These are phyloP conservation scores for Trichopria drosophilae DNA, from an alignment of 2,888 invertebrate species.

Conservation along the genomic window DNA sequence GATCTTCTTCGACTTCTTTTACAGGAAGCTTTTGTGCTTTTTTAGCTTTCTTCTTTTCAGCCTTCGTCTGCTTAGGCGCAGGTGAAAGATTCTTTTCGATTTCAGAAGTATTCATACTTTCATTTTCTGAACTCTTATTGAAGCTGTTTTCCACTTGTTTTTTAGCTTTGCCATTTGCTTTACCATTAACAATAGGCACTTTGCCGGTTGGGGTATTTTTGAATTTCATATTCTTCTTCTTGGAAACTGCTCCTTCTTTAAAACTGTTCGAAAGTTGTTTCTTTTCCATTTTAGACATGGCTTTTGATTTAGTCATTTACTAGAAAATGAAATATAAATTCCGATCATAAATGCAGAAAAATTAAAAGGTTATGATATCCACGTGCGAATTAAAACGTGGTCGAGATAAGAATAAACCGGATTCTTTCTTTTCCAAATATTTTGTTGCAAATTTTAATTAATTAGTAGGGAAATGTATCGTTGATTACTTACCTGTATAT, in stretches of 20 bases:
- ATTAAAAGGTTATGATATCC: too few relatives aligned
- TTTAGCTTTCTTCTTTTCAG: slow-evolving; percentile 16
- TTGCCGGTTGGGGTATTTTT: slow-evolving; percentile 42
- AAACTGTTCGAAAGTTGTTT: slow-evolving; percentile 26
- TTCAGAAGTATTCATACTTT: too few relatives aligned
- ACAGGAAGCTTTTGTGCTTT: neutral
- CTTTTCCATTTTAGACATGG: slow-evolving; percentile 13
- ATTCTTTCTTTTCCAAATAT: too few relatives aligned
- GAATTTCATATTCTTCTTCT: slow-evolving; percentile 41
- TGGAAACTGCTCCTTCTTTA: slow-evolving; percentile 37
- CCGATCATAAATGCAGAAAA: too few relatives aligned
- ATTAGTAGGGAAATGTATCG: too few relatives aligned
- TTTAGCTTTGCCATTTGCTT: slow-evolving; percentile 10
- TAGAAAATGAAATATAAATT: too few relatives aligned
- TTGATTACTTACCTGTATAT: too few relatives aligned
- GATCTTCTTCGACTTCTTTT: slow-evolving; percentile 10
- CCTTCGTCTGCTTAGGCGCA: slow-evolving; percentile 19
- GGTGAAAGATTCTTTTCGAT: too few relatives aligned
- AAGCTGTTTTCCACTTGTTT: neutral
- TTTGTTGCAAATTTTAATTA: too few relatives aligned
- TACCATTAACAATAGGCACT: slow-evolving; percentile 35
- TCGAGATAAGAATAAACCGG: too few relatives aligned
- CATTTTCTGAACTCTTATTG: too few relatives aligned
- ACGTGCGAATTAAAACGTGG: too few relatives aligned
- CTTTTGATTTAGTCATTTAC: slow-evolving; percentile 24